Evolutionary conservation across 2,113 vertebrate species (phyloP).

Genomic region (Menidia beryllina): DNA sequence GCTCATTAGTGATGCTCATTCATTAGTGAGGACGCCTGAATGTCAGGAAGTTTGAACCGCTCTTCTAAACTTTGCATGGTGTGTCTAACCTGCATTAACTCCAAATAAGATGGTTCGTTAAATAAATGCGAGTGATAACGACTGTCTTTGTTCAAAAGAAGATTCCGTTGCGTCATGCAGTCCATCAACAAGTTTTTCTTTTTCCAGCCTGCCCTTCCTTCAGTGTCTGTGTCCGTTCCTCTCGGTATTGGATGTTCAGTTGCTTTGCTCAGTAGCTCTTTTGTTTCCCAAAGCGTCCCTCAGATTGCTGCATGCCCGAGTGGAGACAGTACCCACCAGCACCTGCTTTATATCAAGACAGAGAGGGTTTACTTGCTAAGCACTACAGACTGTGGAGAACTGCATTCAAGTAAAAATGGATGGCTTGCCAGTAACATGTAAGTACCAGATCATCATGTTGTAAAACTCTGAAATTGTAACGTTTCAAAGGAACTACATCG

Average conservation of each 20-base stretch:
- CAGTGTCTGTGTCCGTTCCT: constrained; percentile 49
- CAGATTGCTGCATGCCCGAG: constrained; percentile 69
- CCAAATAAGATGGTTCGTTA: constrained; percentile 4
- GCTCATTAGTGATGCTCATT: constrained; percentile 44
- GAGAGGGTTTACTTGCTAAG: constrained; percentile 34
- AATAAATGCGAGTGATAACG: constrained; percentile 5
- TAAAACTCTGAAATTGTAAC: neutral
- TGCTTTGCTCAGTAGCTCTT: constrained; percentile 75
- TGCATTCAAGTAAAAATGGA: constrained; percentile 22
- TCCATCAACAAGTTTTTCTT: constrained; percentile 46
- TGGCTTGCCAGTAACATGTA: constrained; percentile 26
- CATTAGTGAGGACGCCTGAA: constrained; percentile 33
- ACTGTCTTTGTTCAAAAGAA: constrained; percentile 22
- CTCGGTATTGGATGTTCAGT: constrained; percentile 64
- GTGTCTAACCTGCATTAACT: neutral
- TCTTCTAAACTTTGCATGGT: constrained; percentile 10
- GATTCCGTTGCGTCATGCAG: constrained; percentile 11
- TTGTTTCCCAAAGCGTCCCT: constrained; percentile 75
- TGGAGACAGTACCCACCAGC: constrained; percentile 77
- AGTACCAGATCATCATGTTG: constrained; percentile 17
- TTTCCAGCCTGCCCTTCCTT: constrained; percentile 30
- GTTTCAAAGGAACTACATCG: neutral
- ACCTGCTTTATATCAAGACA: constrained; percentile 59
- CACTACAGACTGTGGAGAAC: constrained; percentile 15
- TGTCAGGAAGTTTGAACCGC: constrained; percentile 33